A percentile compares a stretch with the other conserved stretches of the same genome.
These are phyloP conservation scores for Trematomus loennbergii DNA, from an alignment of 2,113 vertebrate genomes.

Conservation along the genomic window DNA sequence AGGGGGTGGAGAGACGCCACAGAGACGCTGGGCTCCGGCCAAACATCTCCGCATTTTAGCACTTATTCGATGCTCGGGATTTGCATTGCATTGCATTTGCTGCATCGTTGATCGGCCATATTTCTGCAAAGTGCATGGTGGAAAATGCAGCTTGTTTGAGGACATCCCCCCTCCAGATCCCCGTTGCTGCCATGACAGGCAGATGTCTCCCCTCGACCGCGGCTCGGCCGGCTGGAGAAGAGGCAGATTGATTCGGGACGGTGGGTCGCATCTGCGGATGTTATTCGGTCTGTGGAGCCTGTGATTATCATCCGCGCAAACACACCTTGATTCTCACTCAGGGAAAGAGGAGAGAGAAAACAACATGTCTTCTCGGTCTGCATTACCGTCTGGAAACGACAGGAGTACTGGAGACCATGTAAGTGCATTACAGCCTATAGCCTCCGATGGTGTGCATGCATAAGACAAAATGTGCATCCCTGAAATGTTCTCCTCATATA, in stretches of 20 bases:
- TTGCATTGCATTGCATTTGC: conserved; percentile 63
- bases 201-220: conserved; percentile 77
- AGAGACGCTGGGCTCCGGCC: conserved; percentile 82
- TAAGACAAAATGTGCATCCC: conserved; percentile 35
- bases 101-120: conserved; percentile 55
- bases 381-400: conserved; percentile 86
- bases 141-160: conserved; percentile 80
- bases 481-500: conserved; percentile 15
- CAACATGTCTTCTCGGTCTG: conserved; percentile 86
- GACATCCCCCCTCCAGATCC: conserved; percentile 73
- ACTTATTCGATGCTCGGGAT: conserved; percentile 48
- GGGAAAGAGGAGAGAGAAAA: conserved; percentile 71
- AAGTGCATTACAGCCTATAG: conserved; percentile 74
- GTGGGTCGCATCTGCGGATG: conserved; percentile 71
- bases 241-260: conserved; percentile 78
- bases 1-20: conserved; percentile 80
- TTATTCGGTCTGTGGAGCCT: conserved; percentile 66
- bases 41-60: conserved; percentile 81
- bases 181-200: conserved; percentile 82
- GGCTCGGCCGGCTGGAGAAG: conserved; percentile 72
- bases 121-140: conserved; percentile 65
- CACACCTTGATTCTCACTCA: conserved; percentile 76
- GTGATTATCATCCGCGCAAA: conserved; percentile 57
- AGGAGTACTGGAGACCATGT: conserved; percentile 86
- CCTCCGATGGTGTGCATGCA: conserved; percentile 61